A percentile compares a stretch with the other conserved stretches of the same genome.
phyloP scores from a whole-genome alignment of 2,797 vertebrate species.

The Squalus acanthias region DNA sequence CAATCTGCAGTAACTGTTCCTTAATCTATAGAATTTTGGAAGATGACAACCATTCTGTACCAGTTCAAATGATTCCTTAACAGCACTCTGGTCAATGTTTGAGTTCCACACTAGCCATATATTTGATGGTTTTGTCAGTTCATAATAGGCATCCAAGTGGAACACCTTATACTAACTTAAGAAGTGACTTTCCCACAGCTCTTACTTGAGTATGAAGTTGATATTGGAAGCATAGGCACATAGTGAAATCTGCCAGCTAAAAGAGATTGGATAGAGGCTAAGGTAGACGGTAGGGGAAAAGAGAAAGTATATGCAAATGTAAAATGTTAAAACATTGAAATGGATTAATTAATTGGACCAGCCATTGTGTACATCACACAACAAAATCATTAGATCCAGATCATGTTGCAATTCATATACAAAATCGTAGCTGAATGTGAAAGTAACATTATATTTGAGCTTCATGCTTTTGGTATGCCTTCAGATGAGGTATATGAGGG shows the following conservation, averaged over 20 bases:
- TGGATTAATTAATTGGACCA: background rate
- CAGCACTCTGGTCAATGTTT: no score
- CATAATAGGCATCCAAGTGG: no score
- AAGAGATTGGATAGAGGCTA: no score
- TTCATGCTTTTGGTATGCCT: background rate
- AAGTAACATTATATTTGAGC: background rate
- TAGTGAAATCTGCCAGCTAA: background rate
- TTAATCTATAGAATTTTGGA: no score
- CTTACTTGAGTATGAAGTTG: background rate
- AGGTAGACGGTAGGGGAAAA: no score
- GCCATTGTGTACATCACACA: background rate
- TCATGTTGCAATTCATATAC: no score
- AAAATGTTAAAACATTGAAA: background rate
- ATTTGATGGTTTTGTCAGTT: background rate
- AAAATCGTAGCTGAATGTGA: background rate
- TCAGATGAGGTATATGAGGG: background rate
- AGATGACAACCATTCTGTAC: no score
- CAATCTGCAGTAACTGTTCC: no score
- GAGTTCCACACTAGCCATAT: no score
- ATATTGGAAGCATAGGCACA: background rate
- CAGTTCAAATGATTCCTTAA: background rate
- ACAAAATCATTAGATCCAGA: background rate
- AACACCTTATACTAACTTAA: background rate
- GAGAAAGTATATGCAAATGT: background rate
- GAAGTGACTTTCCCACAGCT: no score